phyloP scores from a whole-genome alignment of 1,140 invertebrate species.

The Drosophila sechellia region DNA sequence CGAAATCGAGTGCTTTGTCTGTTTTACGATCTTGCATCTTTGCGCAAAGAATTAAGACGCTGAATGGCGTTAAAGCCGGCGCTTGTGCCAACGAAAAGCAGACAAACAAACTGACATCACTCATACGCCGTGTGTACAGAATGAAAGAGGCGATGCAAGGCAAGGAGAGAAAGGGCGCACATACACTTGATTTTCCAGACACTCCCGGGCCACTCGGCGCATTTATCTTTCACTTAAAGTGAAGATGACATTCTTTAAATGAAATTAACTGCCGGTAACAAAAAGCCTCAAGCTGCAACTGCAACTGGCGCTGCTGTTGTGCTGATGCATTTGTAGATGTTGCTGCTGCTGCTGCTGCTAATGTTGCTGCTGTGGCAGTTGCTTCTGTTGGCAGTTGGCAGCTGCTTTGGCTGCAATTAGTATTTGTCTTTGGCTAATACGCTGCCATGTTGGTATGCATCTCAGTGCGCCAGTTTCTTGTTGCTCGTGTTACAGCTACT shows the following conservation, averaged over 20 bases:
- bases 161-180: slow-evolving; percentile 51
- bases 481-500: slow-evolving; percentile 27
- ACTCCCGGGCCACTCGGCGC: slow-evolving; percentile 49
- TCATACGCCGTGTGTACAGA: slow-evolving; percentile 63
- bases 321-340: slow-evolving; percentile 29
- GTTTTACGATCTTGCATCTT: slow-evolving; percentile 17
- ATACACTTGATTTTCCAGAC: slow-evolving; percentile 56
- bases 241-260: slow-evolving; percentile 84
- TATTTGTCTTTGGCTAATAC: slow-evolving; percentile 84
- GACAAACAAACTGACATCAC: slow-evolving; percentile 54
- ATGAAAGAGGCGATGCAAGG: slow-evolving; percentile 11
- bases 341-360: slow-evolving; percentile 16
- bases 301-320: slow-evolving; percentile 29
- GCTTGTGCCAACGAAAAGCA: slow-evolving; percentile 23
- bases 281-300: slow-evolving; percentile 46
- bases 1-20: slow-evolving; percentile 44
- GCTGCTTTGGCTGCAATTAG: slow-evolving; percentile 75
- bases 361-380: slow-evolving; percentile 23
- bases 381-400: slow-evolving; percentile 50
- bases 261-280: slow-evolving; percentile 83
- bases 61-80: slow-evolving; percentile 3
- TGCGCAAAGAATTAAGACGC: slow-evolving; percentile 40
- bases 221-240: slow-evolving; percentile 84
- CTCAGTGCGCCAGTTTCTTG: slow-evolving; percentile 58
- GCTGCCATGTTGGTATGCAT: slow-evolving; percentile 81